Conservation (phyloP, 2,797 vertebrate genomes). For the Taenioides sp. region DNA sequence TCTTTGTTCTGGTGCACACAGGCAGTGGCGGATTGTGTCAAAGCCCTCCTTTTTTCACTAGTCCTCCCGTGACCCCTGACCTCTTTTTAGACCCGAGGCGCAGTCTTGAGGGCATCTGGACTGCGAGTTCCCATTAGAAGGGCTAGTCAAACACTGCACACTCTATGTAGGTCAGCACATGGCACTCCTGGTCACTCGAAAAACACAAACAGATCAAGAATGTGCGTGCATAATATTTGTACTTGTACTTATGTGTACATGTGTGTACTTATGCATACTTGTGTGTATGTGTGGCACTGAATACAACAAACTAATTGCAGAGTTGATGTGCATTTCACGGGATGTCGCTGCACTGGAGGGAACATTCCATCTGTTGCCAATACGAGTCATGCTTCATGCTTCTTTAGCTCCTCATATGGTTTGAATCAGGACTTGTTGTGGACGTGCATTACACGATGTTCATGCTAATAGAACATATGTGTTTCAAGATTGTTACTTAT, state of each 20-base stretch:
- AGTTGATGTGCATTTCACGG: slow-evolving; percentile 59
- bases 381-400: slow-evolving; percentile 62
- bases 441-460: slow-evolving; percentile 37
- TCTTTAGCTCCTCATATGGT: slow-evolving; percentile 48
- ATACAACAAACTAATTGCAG: slow-evolving; percentile 54
- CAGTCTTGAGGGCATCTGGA: slow-evolving; percentile 64
- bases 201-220: slow-evolving; percentile 51
- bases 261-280: slow-evolving; percentile 17
- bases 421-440: slow-evolving; percentile 43
- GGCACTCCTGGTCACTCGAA: slow-evolving; percentile 55
- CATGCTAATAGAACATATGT: slow-evolving; percentile 27
- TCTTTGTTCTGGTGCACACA: slow-evolving; percentile 51
- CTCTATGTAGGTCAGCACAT: slow-evolving; percentile 72
- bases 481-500: background rate
- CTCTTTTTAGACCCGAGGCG: slow-evolving; percentile 53
- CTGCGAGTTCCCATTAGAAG: slow-evolving; percentile 41
- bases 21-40: slow-evolving; percentile 46
- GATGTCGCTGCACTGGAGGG: slow-evolving; percentile 42
- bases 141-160: slow-evolving; percentile 41
- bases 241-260: slow-evolving; percentile 12
- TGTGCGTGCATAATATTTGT: slow-evolving; percentile 3
- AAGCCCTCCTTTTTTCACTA: slow-evolving; percentile 36
- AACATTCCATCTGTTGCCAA: slow-evolving; percentile 69
- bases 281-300: slow-evolving; percentile 24
- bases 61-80: slow-evolving; percentile 66